Conservation (phyloP, 2,113 vertebrate species). For the Xiphias gladius region DNA sequence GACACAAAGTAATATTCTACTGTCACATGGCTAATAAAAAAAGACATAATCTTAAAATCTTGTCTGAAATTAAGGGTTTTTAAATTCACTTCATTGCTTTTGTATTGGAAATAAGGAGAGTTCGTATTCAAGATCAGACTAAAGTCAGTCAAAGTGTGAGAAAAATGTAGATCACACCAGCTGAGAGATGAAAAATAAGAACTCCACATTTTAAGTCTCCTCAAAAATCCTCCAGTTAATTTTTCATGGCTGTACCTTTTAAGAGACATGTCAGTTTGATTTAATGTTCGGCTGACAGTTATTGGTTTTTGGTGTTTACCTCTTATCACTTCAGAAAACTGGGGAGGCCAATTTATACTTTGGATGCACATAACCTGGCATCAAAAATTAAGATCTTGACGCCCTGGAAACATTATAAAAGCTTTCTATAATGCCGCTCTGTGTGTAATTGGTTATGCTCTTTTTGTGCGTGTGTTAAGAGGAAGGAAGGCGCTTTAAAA, state of each 20-base stretch:
- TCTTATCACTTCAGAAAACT: slow-evolving; percentile 80
- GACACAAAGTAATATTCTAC: background rate
- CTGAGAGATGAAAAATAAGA: slow-evolving; percentile 54
- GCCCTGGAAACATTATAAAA: slow-evolving; percentile 80
- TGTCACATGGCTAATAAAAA: background rate
- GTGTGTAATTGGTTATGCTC: slow-evolving; percentile 75
- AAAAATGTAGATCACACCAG: slow-evolving; percentile 59
- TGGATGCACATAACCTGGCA: slow-evolving; percentile 72
- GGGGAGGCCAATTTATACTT: slow-evolving; percentile 76
- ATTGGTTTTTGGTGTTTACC: slow-evolving; percentile 86
- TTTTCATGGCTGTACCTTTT: slow-evolving; percentile 82
- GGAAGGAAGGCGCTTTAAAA: slow-evolving; percentile 58
- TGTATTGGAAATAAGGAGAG: no score
- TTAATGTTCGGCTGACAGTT: slow-evolving; percentile 81
- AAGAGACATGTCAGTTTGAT: slow-evolving; percentile 82
- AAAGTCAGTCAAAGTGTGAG: slow-evolving; percentile 35
- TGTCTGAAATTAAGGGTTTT: slow-evolving; percentile 20
- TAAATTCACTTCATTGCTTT: slow-evolving; percentile 25
- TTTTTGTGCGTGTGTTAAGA: slow-evolving; percentile 46
- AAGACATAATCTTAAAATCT: background rate
- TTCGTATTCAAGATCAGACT: slow-evolving; percentile 45
- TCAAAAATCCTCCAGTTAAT: slow-evolving; percentile 75
- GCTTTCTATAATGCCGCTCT: slow-evolving; percentile 72
- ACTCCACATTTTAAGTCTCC: slow-evolving; percentile 64
- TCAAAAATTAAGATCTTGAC: slow-evolving; percentile 83